These are phyloP conservation scores for Elephantulus edwardii DNA, from an alignment of 2,113 vertebrate genomes.

Conservation along the genomic window DNA sequence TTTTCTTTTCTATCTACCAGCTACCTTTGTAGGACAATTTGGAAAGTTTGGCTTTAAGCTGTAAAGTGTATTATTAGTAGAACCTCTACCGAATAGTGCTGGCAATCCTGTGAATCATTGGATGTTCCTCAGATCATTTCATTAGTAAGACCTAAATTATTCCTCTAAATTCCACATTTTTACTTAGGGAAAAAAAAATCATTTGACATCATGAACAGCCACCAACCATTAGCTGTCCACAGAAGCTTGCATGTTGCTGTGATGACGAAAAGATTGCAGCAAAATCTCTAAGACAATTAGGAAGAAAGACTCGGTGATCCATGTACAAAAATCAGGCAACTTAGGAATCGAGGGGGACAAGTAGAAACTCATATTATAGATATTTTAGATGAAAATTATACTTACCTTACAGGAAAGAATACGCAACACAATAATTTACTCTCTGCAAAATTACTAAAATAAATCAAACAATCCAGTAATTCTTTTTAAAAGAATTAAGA, in stretches of 20 bases:
- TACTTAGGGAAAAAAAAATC: not conserved
- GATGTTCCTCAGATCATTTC: not conserved
- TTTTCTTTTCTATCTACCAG: not conserved
- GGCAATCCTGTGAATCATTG: not conserved
- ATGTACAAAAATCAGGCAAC: not conserved
- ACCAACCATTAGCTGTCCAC: not conserved
- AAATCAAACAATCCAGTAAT: not conserved
- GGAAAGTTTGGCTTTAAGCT: not conserved
- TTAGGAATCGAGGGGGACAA: not conserved
- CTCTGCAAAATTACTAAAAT: not conserved
- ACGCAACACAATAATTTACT: not conserved
- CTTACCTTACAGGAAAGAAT: not conserved
- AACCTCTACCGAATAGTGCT: not conserved
- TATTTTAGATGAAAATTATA: not conserved
- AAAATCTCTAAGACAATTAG: not conserved
- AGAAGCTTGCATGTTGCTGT: not conserved
- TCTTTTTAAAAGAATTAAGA: not conserved
- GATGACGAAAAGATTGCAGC: not conserved
- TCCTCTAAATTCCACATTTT: not conserved
- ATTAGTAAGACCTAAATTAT: not conserved
- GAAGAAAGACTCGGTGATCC: not conserved
- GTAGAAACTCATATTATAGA: not conserved
- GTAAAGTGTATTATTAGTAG: not conserved
- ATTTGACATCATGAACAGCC: not conserved
- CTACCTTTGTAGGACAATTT: not conserved